phyloP scores from a whole-genome alignment of 2,888 invertebrate species.

The Athalia cordata region DNA sequence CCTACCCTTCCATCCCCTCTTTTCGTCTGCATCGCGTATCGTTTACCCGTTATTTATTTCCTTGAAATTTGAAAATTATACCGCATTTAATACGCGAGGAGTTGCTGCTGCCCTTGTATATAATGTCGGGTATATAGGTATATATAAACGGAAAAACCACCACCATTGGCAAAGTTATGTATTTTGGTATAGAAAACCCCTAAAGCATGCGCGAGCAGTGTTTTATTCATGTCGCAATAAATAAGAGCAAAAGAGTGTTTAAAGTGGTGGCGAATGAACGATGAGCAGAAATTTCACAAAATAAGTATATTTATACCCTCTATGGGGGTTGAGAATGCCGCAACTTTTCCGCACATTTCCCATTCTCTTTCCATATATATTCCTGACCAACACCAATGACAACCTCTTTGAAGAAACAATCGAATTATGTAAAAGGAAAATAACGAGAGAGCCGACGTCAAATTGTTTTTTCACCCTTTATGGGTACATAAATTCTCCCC shows the following conservation, averaged over 20 bases:
- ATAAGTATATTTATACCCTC: not conserved
- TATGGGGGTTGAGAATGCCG: not conserved
- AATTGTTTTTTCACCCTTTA: no score
- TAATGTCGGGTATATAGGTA: no score
- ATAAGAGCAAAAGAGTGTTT: conserved; percentile 68
- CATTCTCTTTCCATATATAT: no score
- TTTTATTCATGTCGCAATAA: conserved; percentile 72
- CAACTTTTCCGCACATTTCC: no score
- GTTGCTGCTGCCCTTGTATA: no score
- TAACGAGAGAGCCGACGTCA: no score
- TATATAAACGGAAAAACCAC: not conserved
- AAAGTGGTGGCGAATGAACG: conserved; percentile 53
- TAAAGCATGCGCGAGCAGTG: conserved; percentile 55
- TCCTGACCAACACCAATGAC: no score
- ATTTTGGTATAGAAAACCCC: no score
- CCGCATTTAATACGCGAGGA: conserved; percentile 67
- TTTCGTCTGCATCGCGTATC: conserved; percentile 60
- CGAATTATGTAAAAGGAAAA: not conserved
- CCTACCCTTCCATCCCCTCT: conserved; percentile 49
- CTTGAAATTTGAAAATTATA: conserved; percentile 72
- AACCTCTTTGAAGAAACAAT: not conserved
- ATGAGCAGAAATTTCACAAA: not conserved
- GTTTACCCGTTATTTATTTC: conserved; percentile 72
- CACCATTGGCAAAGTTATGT: no score
- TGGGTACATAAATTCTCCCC: no score